A percentile compares a stretch with the other conserved stretches of the same genome.
Evolutionary conservation across 2,888 invertebrate species (phyloP).

Genomic region (Gisinianus flammeolus): DNA sequence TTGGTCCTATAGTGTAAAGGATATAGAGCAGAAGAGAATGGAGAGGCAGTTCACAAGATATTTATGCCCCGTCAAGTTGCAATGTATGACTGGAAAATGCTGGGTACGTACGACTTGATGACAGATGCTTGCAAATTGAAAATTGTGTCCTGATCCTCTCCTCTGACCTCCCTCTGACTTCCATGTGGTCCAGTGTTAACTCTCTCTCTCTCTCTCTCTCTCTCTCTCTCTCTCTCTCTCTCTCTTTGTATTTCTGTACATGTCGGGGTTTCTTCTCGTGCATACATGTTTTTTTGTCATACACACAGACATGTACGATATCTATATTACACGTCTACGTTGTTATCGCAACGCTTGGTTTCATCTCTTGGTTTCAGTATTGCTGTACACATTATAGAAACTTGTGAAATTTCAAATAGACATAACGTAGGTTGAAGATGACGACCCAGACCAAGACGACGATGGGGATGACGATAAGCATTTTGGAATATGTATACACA

Average conservation of each 20-base stretch:
- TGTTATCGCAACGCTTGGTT: background rate
- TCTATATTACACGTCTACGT: too few relatives aligned
- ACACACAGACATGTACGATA: background rate
- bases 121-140: conserved; percentile 42
- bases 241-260: background rate
- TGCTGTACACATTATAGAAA: background rate
- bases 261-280: too few relatives aligned
- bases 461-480: background rate
- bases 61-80: conserved; percentile 41
- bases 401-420: background rate
- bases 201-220: background rate
- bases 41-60: conserved; percentile 31
- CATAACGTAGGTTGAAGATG: background rate
- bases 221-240: background rate
- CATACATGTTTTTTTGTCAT: background rate
- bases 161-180: conserved; percentile 41
- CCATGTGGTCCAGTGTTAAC: conserved; percentile 35
- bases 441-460: background rate
- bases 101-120: conserved; percentile 38
- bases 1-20: background rate
- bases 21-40: background rate
- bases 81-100: conserved; percentile 41
- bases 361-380: background rate
- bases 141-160: conserved; percentile 41
- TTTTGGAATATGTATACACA: background rate